Evolutionary conservation across 1,140 invertebrate species (phyloP), one percentile per base, ranked within the genome.

Genomic region (Diachasma alloeum): DNA sequence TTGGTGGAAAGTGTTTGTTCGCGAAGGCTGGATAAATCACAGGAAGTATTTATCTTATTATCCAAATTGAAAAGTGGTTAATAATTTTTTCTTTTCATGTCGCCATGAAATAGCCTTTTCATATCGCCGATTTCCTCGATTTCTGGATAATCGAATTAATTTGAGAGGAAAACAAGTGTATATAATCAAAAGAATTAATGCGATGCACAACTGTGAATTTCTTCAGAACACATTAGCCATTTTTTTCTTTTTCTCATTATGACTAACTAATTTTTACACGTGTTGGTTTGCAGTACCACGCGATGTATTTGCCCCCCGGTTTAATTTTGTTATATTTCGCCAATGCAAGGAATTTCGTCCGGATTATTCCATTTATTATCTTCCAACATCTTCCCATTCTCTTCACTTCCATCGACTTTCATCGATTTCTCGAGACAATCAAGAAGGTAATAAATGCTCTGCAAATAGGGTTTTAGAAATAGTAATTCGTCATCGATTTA

Each of bases 381-480:
- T 56, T 69, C 39, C 13, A 42, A 42, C 1, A 13, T 42, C 13
- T 6, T 11, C 9, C 13, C 13, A 42, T 42, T 11, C n/a, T n/a
- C n/a, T n/a, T 4, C 9, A 42, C 3, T 6, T 42, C 39, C 3
- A 42, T 42, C 39, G n/a, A 31, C 31, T 31, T 6, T 3, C 31
- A 31, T 31, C 31, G 6, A 31, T 39, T 59, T 67, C 9, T 63
- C 42, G 8, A 63, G 26, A 56, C 56, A 44, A 75, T 59, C 53
- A 6, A 3, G 31, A 59, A 59, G n/a, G 17, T 10, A 22, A 59
- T 59, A 17, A 19, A 19, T 17, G n/a, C 22, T 59, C 53, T 59
- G 53, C 53, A 59, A 59, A 59, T 6, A 26, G 59, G 22, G 74
- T 76, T 77, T 74, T 86, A 85, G 83, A 81, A 84, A 82, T 83